These are phyloP conservation scores for Lophius americanus DNA, from an alignment of 2,797 vertebrate species.

Conservation along the genomic window DNA sequence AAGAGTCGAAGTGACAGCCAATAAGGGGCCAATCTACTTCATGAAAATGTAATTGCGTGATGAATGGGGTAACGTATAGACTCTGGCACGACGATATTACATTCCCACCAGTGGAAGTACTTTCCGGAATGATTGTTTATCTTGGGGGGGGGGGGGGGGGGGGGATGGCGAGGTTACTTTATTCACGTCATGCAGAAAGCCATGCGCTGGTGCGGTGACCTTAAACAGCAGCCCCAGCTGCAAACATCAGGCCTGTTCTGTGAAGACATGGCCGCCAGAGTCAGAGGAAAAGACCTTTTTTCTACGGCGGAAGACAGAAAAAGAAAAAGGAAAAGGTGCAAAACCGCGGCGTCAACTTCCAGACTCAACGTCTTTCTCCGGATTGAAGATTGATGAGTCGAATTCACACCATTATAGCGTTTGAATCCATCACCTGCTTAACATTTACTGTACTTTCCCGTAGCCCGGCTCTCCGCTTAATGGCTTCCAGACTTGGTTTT, in stretches of 20 bases:
- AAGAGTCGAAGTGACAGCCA: constrained; percentile 69
- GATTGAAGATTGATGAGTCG: constrained; percentile 57
- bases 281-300: constrained; percentile 13
- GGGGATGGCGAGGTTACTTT: constrained; percentile 14
- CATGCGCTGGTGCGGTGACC: constrained; percentile 2
- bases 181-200: constrained; percentile 31
- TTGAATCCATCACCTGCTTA: constrained; percentile 71
- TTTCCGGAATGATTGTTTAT: constrained; percentile 70
- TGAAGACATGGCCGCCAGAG: background rate
- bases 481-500: constrained; percentile 69
- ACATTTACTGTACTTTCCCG: constrained; percentile 71
- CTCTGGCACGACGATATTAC: constrained; percentile 63
- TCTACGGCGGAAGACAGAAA: constrained; percentile 5
- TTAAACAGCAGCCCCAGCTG: constrained; percentile 33
- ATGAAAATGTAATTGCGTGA: constrained; percentile 73
- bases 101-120: constrained; percentile 64
- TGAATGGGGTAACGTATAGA: constrained; percentile 71
- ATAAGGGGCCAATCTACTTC: constrained; percentile 71
- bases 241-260: background rate
- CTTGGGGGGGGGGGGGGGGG: constrained; percentile 27
- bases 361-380: constrained; percentile 15
- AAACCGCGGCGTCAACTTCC: constrained; percentile 20
- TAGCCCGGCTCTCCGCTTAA: constrained; percentile 50
- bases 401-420: constrained; percentile 56
- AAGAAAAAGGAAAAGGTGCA: background rate